These are phyloP conservation scores for Macrotis lagotis DNA, from an alignment of 2,113 vertebrate species.

Conservation along the genomic window DNA sequence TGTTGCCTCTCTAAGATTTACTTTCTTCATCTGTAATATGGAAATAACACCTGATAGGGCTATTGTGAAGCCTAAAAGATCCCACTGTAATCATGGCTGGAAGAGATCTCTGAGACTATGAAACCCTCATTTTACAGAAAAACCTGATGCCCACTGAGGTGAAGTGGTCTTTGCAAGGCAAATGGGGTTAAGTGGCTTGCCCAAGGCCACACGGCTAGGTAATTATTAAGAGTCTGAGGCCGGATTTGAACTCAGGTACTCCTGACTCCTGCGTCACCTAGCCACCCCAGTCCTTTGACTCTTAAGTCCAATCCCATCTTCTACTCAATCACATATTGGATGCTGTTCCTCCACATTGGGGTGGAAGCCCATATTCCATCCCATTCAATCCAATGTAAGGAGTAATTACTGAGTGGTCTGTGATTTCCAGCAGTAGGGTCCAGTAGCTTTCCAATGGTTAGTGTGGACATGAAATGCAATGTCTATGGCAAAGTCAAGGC, in stretches of 20 bases:
- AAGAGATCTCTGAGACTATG: not conserved
- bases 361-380: not conserved
- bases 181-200: no score
- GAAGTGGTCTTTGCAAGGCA: no score
- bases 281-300: no score
- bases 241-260: no score
- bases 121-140: not conserved
- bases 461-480: not conserved
- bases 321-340: not conserved
- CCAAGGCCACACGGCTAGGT: no score
- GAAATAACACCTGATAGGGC: no score
- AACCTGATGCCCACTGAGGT: not conserved
- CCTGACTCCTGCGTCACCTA: no score
- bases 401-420: not conserved
- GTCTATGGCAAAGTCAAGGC: not conserved
- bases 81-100: not conserved
- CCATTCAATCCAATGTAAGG: not conserved
- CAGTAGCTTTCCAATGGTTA: not conserved
- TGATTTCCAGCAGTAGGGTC: not conserved
- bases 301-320: not conserved
- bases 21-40: not conserved
- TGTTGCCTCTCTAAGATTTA: accelerated
- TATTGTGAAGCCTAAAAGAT: not conserved
- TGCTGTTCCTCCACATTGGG: not conserved
- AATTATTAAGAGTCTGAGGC: no score